Evolutionary conservation across 1,140 invertebrate genomes (phyloP), one percentile per base, ranked within the genome.

Genomic region (Bombus huntii): DNA sequence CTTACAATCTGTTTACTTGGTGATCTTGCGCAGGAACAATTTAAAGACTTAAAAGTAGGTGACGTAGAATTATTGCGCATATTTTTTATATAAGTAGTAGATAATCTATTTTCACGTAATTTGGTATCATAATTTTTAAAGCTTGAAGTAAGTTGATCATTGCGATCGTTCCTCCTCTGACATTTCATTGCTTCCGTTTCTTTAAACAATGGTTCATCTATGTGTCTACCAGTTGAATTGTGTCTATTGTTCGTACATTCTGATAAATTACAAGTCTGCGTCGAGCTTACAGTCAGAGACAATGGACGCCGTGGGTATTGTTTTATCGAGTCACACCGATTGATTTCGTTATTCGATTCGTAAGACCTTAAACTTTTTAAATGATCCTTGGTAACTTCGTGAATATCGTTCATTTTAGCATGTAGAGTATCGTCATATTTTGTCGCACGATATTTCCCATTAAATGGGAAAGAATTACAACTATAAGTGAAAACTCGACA

Each of bases 401-500:
- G 68, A 22, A 79, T 59, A 3, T 82, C 39, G 31, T 85, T 28
- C 37, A 78, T 57, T 44, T 70, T 86, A 3, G 44, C 44, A 25
- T 37, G 78, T 15, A 65, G 25, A n/a, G 28, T 68, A 25, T 89
- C 77, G 62, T 78, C 73, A n/a, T 86, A 62, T 31, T 37, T 70
- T 57, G 77, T 9, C 53, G 57, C 44, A 37, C 87, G 59, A 94
- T 92, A 95, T 85, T 96, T 96, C 88, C 95, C 95, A 86, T 94
- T 95, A 90, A 95, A 95, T 74, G 96, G 94, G 89, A 95, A 89
- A 85, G 95, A 95, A 79, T 89, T 73, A 31, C 73, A 89, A 22
- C 77, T 59, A 39, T 88, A 87, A 2, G 90, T 2, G 91, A 94
- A 96, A 83, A 91, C 94, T 94, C 82, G 95, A 94, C 66, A 96